Evolutionary conservation across 1,140 invertebrate species (phyloP), one percentile per base, ranked within the genome.

Genomic region (Trichonephila clavata): DNA sequence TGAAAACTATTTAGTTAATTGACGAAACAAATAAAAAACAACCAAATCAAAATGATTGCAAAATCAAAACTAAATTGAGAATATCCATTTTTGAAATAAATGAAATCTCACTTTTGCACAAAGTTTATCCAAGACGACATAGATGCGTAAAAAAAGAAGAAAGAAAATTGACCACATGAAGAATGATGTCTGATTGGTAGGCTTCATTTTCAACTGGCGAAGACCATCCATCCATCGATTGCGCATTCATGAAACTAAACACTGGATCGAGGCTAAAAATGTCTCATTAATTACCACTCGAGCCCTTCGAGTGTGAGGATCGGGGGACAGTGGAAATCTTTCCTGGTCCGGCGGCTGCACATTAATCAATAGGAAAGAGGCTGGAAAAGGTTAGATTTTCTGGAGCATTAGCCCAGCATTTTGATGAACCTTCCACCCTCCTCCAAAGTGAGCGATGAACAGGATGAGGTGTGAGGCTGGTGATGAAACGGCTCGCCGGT

Each of bases 401-500:
- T 86, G 84, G 57, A 61, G 57, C 84, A 86, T 32, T 59, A 86
- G 39, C 43, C 50, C 43, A 18, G 50, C 18, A 43, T 57, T 57
- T 21, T 18, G n/a, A 27, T 63, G 84, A 18, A 18, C 71, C 68
- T 27, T 71, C 68, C 68, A 27, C 84, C 84, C 20, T 57, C 27
- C 84, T 21, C 27, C 59, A 14, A 21, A 24, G 59, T 63, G 84
- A 86, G 59, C 59, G 84, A 86, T 86, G 63, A 89, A 68, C 87
- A 89, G 87, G 87, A 89, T 89, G 71, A 90, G 89, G 89, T 90
- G 89, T 90, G 86, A 89, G 86, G 10, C 27, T 10, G 24, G 57
- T 86, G 87, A 89, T 89, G 87, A 89, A 89, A 89, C 87, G 87
- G 57, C 89, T 81, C 24, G 57, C 77, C 59, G 86, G 27, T 90